Conservation (phyloP, 2,888 invertebrate species). For the Eupithecia subfuscata region DNA sequence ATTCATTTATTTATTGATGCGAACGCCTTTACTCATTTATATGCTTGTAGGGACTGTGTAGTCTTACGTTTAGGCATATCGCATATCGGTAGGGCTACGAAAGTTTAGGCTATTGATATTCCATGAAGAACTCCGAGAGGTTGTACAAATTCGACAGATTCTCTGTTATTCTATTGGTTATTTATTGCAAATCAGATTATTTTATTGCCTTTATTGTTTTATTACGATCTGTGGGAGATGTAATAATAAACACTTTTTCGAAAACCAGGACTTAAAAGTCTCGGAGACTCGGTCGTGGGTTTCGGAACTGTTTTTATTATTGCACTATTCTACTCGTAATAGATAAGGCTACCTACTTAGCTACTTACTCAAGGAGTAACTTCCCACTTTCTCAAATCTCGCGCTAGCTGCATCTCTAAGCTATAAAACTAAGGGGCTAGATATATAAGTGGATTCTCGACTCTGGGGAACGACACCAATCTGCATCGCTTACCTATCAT, state of each 20-base stretch:
- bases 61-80: slow-evolving; percentile 48
- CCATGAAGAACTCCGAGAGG: background rate
- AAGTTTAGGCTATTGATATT: background rate
- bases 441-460: background rate
- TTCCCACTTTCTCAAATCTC: background rate
- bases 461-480: background rate
- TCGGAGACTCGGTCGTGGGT: background rate
- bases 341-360: background rate
- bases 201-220: background rate
- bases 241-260: too few species aligned
- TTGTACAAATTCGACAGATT: background rate
- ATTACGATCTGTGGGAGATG: background rate
- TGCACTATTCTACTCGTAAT: too few species aligned
- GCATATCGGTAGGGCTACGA: slow-evolving; percentile 40
- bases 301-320: background rate
- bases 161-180: background rate
- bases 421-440: background rate
- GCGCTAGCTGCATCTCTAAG: background rate
- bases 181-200: background rate
- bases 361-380: background rate
- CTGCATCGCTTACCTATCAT: background rate
- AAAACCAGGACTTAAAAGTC: too few species aligned
- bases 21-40: slow-evolving; percentile 50
- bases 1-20: slow-evolving; percentile 74
- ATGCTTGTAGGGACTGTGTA: slow-evolving; percentile 48